Evolutionary conservation across 2,113 vertebrate genomes (phyloP).

Genomic region (Ptilorrhoa leucosticta): DNA sequence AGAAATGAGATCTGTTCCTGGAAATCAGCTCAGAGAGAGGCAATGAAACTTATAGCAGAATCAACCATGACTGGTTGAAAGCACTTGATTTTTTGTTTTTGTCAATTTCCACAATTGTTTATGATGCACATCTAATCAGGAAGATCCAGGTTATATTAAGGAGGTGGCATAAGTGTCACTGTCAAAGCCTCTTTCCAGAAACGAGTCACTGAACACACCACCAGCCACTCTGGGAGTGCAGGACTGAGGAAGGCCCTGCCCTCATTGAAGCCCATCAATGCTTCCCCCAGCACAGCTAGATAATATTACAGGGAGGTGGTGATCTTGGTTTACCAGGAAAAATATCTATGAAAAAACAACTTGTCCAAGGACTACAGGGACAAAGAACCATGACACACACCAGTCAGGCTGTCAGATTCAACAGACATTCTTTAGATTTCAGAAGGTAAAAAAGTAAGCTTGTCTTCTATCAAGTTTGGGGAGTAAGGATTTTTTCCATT

Average conservation of each 20-base stretch:
- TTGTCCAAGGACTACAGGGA: not conserved
- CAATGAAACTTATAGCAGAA: slow-evolving; percentile 73
- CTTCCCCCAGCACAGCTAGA: not conserved
- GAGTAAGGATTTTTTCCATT: not conserved
- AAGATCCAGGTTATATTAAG: not conserved
- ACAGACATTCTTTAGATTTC: not conserved
- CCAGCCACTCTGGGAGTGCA: not conserved
- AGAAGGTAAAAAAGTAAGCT: not conserved
- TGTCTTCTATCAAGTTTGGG: not conserved
- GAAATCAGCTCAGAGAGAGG: slow-evolving; percentile 72
- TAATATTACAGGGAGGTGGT: not conserved
- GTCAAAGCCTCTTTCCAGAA: not conserved
- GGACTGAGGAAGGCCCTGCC: not conserved
- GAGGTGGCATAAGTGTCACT: not conserved
- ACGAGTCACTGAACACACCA: not conserved
- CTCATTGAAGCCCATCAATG: not conserved
- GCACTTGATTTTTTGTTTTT: not conserved
- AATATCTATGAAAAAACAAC: not conserved
- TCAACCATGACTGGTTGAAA: slow-evolving; percentile 64
- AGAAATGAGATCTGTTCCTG: slow-evolving; percentile 71
- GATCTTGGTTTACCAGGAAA: not conserved
- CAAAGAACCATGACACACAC: not conserved
- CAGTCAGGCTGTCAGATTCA: not conserved
- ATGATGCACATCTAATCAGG: not conserved
- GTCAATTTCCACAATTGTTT: not conserved